Percentiles rank a stretch among this genome's conserved stretches.
Conservation (phyloP, 2,797 vertebrate species). For the Amblyraja radiata region DNA sequence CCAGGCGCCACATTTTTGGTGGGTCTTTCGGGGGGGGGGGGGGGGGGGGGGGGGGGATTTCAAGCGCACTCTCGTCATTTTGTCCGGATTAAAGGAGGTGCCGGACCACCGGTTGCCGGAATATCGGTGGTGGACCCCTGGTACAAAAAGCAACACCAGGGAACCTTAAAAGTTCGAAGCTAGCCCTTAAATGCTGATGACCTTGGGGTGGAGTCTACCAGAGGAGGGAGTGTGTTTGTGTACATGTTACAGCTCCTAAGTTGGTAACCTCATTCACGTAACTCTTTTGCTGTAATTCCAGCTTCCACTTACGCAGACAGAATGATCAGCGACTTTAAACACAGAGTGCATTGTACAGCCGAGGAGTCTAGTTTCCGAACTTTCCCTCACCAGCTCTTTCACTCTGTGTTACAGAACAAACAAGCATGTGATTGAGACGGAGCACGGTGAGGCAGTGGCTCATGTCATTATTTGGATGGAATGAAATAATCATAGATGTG, state of each 20-base stretch:
- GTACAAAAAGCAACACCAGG: neutral
- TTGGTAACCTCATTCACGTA: slow-evolving; percentile 27
- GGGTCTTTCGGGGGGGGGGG: no score
- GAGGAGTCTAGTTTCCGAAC: neutral
- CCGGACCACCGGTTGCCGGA: no score
- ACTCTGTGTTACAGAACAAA: slow-evolving; percentile 4
- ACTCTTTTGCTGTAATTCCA: neutral
- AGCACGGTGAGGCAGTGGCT: neutral
- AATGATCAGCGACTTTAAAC: neutral
- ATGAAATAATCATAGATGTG: slow-evolving; percentile 17
- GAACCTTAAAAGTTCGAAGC: neutral
- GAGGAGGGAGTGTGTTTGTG: slow-evolving; percentile 7
- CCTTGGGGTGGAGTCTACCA: neutral
- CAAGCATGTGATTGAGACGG: slow-evolving; percentile 7
- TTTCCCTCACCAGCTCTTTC: neutral
- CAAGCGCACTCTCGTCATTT: no score
- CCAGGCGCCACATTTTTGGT: no score
- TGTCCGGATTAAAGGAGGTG: no score
- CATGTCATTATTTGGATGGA: slow-evolving; percentile 30
- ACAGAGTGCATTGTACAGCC: neutral
- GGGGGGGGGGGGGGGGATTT: no score
- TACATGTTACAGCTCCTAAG: slow-evolving; percentile 29
- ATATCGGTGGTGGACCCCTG: no score
- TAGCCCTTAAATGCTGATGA: neutral
- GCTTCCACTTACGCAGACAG: neutral